Conservation (phyloP, 2,113 vertebrate genomes). For the Apodemus sylvaticus region DNA sequence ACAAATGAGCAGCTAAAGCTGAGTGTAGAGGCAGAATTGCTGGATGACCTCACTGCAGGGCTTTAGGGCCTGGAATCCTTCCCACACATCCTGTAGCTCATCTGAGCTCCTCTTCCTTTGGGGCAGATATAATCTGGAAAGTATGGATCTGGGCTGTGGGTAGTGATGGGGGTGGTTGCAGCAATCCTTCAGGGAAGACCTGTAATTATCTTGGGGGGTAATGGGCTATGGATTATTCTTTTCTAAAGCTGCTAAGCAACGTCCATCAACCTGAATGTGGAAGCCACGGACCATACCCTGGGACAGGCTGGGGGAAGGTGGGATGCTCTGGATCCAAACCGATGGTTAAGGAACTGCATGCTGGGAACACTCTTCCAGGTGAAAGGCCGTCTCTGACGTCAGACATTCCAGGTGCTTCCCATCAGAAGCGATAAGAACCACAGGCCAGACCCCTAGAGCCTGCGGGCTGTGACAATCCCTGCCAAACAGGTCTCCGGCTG, state of each 20-base stretch:
- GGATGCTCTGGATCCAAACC: not conserved
- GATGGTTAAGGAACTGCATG: not conserved
- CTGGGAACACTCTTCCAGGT: not conserved
- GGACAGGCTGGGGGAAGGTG: conserved; percentile 89
- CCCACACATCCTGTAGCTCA: not conserved
- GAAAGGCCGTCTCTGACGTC: not conserved
- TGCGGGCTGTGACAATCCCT: not conserved
- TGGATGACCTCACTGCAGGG: not conserved
- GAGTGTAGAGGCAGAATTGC: not conserved
- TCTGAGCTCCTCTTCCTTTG: not conserved
- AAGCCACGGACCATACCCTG: conserved; percentile 93
- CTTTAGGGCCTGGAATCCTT: not conserved
- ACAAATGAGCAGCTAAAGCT: not conserved
- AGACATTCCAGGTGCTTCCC: not conserved
- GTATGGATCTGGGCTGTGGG: not conserved
- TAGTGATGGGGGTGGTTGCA: not conserved
- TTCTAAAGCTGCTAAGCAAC: conserved; percentile 91
- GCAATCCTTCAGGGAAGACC: conserved; percentile 8
- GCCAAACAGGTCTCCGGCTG: not conserved
- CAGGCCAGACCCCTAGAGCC: not conserved
- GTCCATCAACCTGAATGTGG: conserved; percentile 91
- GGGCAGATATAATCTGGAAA: not conserved
- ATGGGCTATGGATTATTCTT: conserved; percentile 23
- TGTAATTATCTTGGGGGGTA: not conserved
- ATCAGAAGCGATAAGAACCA: not conserved